These are phyloP conservation scores for Drosophila chauvacae DNA, from an alignment of 1,140 invertebrate genomes.

Conservation along the genomic window DNA sequence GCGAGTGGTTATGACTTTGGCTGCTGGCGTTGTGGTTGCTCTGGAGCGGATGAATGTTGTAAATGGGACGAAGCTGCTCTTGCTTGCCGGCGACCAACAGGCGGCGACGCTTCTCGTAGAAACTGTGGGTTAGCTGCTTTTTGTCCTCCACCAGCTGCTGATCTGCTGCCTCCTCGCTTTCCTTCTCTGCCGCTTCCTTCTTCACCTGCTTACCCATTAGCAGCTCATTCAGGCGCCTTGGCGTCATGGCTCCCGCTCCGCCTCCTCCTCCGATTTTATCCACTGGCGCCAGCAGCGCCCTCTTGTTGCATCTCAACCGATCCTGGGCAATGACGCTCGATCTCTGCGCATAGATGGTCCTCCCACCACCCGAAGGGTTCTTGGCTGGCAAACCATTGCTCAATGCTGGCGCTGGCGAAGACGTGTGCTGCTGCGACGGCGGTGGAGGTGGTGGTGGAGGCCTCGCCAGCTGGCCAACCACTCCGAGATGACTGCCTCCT, in stretches of 20 bases:
- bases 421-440: not conserved
- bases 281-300: conserved; percentile 28
- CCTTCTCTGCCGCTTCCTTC: conserved; percentile 48
- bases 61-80: conserved; percentile 29
- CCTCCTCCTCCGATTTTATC: conserved; percentile 12
- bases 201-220: conserved; percentile 53
- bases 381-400: conserved; percentile 55
- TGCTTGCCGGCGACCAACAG: conserved; percentile 33
- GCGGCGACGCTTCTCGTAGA: conserved; percentile 75
- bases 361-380: conserved; percentile 34
- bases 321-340: conserved; percentile 67
- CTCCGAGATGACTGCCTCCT: conserved; percentile 53
- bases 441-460: conserved; percentile 61
- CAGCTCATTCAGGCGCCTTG: conserved; percentile 62
- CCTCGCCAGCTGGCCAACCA: conserved; percentile 65
- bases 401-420: conserved; percentile 28
- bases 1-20: conserved; percentile 41
- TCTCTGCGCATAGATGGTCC: conserved; percentile 68
- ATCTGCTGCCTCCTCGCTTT: conserved; percentile 31
- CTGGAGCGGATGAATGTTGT: conserved; percentile 7
- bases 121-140: conserved; percentile 55
- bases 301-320: conserved; percentile 65
- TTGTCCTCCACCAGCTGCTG: conserved; percentile 40
- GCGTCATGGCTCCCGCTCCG: conserved; percentile 42
- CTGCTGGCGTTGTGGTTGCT: conserved; percentile 36